phyloP scores from a whole-genome alignment of 2,113 vertebrate species.

The Sus scrofa region T2T-Sscrofa CM000813.6:47457001-47457500 shows the following conservation, averaged over 20 bases:
- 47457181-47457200: neutral
- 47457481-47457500: neutral
- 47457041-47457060: neutral
- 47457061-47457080: neutral
- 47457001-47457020: neutral
- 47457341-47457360: neutral
- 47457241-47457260: neutral
- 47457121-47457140: neutral
- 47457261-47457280: neutral
- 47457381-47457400: neutral
- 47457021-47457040: neutral
- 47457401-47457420: neutral
- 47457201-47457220: neutral
- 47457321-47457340: neutral
- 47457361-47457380: neutral
- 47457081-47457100: neutral
- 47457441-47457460: neutral
- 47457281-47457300: neutral
- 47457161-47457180: neutral
- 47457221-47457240: neutral
- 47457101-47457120: neutral
- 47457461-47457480: neutral
- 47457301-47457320: neutral
- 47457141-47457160: neutral
- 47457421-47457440: conserved; percentile 9